These are phyloP conservation scores for Cephus cinctus DNA, from an alignment of 1,140 invertebrate genomes.

Conservation along the genomic window DNA sequence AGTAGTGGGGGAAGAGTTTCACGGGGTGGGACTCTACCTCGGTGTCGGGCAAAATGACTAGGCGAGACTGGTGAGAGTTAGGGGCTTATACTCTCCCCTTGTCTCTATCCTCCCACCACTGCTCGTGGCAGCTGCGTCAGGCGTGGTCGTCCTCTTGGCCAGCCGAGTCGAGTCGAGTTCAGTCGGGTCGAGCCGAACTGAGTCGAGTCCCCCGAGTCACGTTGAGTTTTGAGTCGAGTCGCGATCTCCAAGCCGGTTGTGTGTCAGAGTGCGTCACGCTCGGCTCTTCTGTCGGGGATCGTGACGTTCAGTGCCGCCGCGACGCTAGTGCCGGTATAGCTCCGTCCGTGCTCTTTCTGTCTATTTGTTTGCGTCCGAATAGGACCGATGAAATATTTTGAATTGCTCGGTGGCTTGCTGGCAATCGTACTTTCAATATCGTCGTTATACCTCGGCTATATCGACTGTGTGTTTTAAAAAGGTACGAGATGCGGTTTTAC, in stretches of 20 bases:
- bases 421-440: too few species aligned
- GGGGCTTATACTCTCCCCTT: too few species aligned
- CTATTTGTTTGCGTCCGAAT: neutral
- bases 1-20: neutral
- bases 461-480: too few species aligned
- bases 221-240: too few species aligned
- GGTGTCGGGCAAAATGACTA: neutral
- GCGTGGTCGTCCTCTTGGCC: conserved; percentile 36
- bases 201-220: conserved; percentile 22
- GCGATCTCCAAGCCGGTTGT: too few species aligned
- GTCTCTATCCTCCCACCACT: conserved; percentile 20
- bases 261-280: too few species aligned
- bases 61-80: neutral
- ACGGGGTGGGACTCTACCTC: too few species aligned
- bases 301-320: conserved; percentile 2
- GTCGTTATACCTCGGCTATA: too few species aligned
- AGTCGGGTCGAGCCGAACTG: neutral
- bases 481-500: too few species aligned
- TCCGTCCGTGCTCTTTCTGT: neutral
- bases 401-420: neutral
- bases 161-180: neutral
- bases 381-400: neutral
- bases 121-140: conserved; percentile 39
- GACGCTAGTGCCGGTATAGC: neutral
- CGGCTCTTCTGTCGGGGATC: too few species aligned